Conservation (phyloP, 2,888 invertebrate genomes). For the Trilocha varians region DNA sequence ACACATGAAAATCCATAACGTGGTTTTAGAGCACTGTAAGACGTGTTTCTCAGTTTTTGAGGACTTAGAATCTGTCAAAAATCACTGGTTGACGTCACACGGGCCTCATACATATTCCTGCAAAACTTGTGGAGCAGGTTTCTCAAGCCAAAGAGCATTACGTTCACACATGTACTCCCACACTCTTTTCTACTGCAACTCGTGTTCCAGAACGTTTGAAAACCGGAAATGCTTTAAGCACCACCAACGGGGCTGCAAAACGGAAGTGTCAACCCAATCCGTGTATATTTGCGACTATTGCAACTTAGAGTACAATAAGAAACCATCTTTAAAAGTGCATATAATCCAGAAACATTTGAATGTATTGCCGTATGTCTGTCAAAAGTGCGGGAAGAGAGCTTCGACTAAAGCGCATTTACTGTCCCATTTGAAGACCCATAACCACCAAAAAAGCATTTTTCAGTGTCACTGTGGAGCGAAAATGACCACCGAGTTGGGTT, state of each 20-base stretch:
- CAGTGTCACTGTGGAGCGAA: constrained; percentile 49
- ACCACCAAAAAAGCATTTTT: constrained; percentile 29
- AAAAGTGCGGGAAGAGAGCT: constrained; percentile 48
- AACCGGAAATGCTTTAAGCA: constrained; percentile 45
- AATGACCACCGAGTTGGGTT: constrained; percentile 41
- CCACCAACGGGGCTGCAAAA: constrained; percentile 34
- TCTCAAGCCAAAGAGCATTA: constrained; percentile 34
- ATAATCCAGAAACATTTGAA: constrained; percentile 55
- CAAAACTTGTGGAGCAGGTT: constrained; percentile 36
- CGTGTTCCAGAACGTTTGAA: constrained; percentile 40
- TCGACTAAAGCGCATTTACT: constrained; percentile 44
- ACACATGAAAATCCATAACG: constrained; percentile 34
- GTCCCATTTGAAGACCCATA: constrained; percentile 43
- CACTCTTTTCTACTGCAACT: constrained; percentile 38
- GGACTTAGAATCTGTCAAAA: constrained; percentile 11
- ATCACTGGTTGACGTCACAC: constrained; percentile 29
- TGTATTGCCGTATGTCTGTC: constrained; percentile 44
- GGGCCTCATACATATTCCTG: constrained; percentile 24
- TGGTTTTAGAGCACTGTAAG: constrained; percentile 23
- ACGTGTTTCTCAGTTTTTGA: constrained; percentile 37
- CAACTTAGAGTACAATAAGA: constrained; percentile 40
- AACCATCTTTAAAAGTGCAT: constrained; percentile 49
- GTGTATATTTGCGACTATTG: constrained; percentile 45
- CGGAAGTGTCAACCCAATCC: constrained; percentile 4
- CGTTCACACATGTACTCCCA: constrained; percentile 44